Conservation (phyloP, 92 coral and sea anemone species). For the Porites lobata region DNA sequence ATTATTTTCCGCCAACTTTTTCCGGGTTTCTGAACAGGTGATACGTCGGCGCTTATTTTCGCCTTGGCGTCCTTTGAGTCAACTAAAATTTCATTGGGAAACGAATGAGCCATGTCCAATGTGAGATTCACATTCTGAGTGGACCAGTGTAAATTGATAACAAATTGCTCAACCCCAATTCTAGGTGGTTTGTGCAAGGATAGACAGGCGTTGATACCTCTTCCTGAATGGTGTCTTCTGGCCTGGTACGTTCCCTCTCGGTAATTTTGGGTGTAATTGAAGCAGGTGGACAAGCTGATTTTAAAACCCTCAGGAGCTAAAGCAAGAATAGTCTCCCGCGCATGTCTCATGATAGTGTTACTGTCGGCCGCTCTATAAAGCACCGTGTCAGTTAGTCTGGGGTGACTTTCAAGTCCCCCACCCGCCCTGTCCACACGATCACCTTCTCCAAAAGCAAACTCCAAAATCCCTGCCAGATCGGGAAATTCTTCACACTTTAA, state of each 20-base stretch:
- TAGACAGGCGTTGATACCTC: constrained; percentile 57
- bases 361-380: constrained; percentile 60
- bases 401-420: constrained; percentile 72
- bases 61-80: constrained; percentile 84
- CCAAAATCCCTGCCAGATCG: constrained; percentile 69
- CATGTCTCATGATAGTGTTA: constrained; percentile 53
- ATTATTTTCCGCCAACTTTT: constrained; percentile 64
- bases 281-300: constrained; percentile 56
- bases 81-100: constrained; percentile 20
- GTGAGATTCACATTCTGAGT: constrained; percentile 74
- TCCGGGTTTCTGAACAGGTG: constrained; percentile 77
- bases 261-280: constrained; percentile 69
- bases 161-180: constrained; percentile 65
- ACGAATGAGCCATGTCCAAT: constrained; percentile 33
- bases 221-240: constrained; percentile 69
- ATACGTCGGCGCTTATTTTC: constrained; percentile 50
- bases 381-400: constrained; percentile 60
- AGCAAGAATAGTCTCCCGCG: constrained; percentile 47
- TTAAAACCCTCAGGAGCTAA: constrained; percentile 58
- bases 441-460: constrained; percentile 63
- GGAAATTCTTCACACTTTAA: constrained; percentile 67
- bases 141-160: constrained; percentile 72
- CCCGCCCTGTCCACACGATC: constrained; percentile 51
- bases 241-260: constrained; percentile 69
- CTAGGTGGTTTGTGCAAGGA: constrained; percentile 78